Evolutionary conservation across 92 coral and sea anemone species (phyloP).

Genomic region (Palythoa caribaeorum): DNA sequence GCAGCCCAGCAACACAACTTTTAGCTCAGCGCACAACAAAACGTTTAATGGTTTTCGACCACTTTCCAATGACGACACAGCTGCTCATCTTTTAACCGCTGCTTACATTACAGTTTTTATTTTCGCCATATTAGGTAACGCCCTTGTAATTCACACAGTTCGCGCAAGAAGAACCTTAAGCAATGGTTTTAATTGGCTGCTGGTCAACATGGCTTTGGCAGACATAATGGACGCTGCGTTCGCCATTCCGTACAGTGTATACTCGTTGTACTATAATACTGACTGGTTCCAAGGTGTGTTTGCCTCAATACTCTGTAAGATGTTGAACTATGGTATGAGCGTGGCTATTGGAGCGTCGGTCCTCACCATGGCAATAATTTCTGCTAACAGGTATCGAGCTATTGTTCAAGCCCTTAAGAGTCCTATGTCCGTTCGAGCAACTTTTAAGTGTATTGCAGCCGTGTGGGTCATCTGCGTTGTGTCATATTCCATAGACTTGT

Average conservation of each 20-base stretch:
- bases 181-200: constrained; percentile 32
- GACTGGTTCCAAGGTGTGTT: constrained; percentile 26
- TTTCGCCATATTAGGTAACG: constrained; percentile 27
- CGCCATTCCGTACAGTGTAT: constrained; percentile 37
- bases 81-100: neutral
- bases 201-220: constrained; percentile 43
- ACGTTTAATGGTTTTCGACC: neutral
- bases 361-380: constrained; percentile 26
- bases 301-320: constrained; percentile 9
- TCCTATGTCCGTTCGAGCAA: constrained; percentile 24
- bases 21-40: neutral
- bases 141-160: constrained; percentile 21
- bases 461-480: constrained; percentile 20
- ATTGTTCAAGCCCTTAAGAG: constrained; percentile 12
- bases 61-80: neutral
- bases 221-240: constrained; percentile 38
- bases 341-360: constrained; percentile 50
- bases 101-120: constrained; percentile 26
- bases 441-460: constrained; percentile 6
- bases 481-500: constrained; percentile 11
- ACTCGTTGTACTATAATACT: neutral
- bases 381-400: constrained; percentile 39
- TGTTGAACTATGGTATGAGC: constrained; percentile 33
- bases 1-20: constrained; percentile 1
- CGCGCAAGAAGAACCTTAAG: constrained; percentile 11